phyloP scores from a whole-genome alignment of 2,888 invertebrate genomes.

The Xestia rhomboidea region DNA sequence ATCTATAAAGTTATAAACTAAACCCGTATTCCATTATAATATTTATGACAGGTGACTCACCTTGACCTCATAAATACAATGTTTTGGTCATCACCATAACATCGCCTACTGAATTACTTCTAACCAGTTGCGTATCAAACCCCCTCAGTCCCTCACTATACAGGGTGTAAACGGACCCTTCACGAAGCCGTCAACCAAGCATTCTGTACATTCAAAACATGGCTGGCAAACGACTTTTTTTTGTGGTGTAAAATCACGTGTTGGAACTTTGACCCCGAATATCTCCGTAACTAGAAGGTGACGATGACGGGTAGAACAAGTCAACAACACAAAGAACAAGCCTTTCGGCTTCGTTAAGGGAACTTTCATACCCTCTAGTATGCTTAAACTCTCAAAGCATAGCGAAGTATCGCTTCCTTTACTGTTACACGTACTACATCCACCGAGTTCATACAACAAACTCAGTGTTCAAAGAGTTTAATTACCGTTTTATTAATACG shows the following conservation, averaged over 20 bases:
- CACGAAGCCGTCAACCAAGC: no score
- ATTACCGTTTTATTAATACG: conserved; percentile 19
- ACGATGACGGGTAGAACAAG: no score
- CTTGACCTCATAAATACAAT: conserved; percentile 29
- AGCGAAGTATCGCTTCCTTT: background rate
- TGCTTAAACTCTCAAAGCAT: background rate
- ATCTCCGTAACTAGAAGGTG: no score
- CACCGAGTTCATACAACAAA: background rate
- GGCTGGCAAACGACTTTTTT: no score
- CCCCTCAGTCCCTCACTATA: background rate
- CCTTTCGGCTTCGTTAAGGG: no score
- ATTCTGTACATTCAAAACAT: no score
- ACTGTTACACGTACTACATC: conserved; percentile 8
- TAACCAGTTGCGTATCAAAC: background rate
- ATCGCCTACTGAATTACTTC: background rate
- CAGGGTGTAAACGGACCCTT: no score
- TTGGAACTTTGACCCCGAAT: no score
- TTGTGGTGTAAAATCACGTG: no score
- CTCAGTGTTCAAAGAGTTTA: conserved; percentile 11
- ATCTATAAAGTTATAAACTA: conserved; percentile 9
- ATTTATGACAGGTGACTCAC: background rate
- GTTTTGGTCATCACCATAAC: background rate
- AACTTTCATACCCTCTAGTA: no score
- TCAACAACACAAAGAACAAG: no score
- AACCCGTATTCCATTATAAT: background rate